phyloP scores from a whole-genome alignment of 2,113 vertebrate genomes.

The Chaetura pelagica region DNA sequence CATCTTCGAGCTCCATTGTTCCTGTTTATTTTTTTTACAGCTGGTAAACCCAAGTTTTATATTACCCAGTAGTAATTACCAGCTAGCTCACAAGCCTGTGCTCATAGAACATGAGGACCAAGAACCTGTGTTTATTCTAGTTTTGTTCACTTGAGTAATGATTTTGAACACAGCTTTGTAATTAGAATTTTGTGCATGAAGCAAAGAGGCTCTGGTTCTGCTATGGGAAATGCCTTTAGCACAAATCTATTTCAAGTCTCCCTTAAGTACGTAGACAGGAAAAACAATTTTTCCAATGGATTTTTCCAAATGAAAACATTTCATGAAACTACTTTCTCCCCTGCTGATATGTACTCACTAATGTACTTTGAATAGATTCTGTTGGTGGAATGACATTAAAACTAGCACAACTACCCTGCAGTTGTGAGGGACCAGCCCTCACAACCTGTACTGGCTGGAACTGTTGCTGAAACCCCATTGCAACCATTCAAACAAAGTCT shows the following conservation, averaged over 20 bases:
- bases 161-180: background rate
- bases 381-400: background rate
- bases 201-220: background rate
- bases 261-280: background rate
- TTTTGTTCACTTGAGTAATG: background rate
- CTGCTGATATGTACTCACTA: background rate
- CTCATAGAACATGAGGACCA: too few relatives aligned
- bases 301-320: background rate
- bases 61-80: background rate
- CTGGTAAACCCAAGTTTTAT: background rate
- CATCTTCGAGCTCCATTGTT: background rate
- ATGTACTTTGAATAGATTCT: accelerated
- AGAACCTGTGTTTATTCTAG: background rate
- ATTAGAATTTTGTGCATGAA: background rate
- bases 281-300: background rate
- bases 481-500: too few relatives aligned
- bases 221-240: background rate
- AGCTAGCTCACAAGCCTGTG: background rate
- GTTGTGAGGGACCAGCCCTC: too few relatives aligned
- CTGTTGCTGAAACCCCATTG: too few relatives aligned
- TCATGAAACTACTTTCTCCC: background rate
- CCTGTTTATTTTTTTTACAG: background rate
- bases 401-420: background rate
- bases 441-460: too few relatives aligned
- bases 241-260: background rate